These are phyloP conservation scores for Rhagonycha lutea DNA, from an alignment of 2,888 invertebrate genomes.

Conservation along the genomic window DNA sequence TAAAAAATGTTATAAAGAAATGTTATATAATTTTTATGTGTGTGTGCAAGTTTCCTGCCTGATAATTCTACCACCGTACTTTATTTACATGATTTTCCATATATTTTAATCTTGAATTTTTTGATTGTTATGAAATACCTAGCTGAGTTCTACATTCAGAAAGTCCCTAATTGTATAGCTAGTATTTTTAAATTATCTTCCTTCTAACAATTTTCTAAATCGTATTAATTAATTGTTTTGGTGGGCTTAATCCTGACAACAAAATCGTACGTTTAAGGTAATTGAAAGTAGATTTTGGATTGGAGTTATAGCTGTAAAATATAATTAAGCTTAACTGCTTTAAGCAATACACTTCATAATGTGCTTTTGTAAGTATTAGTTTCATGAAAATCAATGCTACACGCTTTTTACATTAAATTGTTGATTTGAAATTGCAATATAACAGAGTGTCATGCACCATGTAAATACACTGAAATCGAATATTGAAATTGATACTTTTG, in stretches of 20 bases:
- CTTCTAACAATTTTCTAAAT: conserved; percentile 15
- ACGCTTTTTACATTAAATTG: conserved; percentile 21
- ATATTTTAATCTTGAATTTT: no score
- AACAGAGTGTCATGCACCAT: neutral
- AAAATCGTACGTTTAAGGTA: conserved; percentile 34
- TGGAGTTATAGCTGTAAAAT: conserved; percentile 14
- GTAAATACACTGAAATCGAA: neutral
- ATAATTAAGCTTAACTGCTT: conserved; percentile 25
- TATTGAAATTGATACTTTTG: neutral
- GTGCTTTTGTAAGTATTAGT: conserved; percentile 15
- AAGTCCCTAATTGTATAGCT: neutral
- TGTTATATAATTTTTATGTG: conserved; percentile 15
- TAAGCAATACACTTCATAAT: conserved; percentile 8
- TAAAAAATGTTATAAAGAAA: neutral
- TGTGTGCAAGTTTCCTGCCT: conserved; percentile 22
- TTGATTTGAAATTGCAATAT: neutral
- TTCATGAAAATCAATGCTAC: conserved; percentile 10
- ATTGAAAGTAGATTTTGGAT: conserved; percentile 25
- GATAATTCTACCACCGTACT: conserved; percentile 1
- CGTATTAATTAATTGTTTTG: conserved; percentile 20
- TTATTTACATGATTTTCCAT: neutral
- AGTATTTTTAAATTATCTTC: conserved; percentile 7
- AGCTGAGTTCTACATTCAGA: neutral
- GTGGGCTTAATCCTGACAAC: conserved; percentile 39
- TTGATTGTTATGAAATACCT: neutral